Evolutionary conservation across 2,113 vertebrate genomes (phyloP).

Genomic region (Microtus oregoni): DNA sequence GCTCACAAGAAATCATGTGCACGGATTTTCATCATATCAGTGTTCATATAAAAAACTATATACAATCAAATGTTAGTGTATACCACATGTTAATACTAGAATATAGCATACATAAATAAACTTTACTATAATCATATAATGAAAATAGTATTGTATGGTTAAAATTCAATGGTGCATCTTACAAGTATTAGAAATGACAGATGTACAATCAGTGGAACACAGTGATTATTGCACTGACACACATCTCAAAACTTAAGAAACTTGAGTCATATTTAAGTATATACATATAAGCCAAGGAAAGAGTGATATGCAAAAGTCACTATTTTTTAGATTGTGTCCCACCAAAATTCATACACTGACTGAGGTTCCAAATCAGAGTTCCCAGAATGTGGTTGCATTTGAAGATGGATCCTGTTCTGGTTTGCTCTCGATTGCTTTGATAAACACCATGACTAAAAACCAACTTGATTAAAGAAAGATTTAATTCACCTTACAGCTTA

Average conservation of each 20-base stretch:
- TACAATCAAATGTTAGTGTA: neutral
- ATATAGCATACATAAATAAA: constrained; percentile 16
- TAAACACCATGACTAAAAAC: neutral
- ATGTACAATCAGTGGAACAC: neutral
- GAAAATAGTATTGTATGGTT: neutral
- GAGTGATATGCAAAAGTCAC: neutral
- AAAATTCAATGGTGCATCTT: neutral
- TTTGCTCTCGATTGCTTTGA: too few species aligned
- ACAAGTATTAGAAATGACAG: neutral
- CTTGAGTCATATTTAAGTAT: neutral
- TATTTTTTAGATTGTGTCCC: neutral
- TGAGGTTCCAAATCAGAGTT: neutral
- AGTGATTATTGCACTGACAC: neutral
- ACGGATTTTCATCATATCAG: too few species aligned
- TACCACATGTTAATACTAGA: neutral
- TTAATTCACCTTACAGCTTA: neutral
- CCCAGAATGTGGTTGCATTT: neutral
- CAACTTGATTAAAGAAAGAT: neutral
- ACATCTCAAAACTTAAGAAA: constrained; percentile 46
- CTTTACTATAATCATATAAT: neutral
- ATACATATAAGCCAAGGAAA: neutral
- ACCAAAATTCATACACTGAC: neutral
- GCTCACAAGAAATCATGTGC: neutral
- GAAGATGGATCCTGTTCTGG: neutral
- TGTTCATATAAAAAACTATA: constrained; percentile 21